Percentiles rank a stretch among this genome's conserved stretches.
Evolutionary conservation across 2,888 invertebrate species (phyloP).

Genomic region (Geophilus truncorum): DNA sequence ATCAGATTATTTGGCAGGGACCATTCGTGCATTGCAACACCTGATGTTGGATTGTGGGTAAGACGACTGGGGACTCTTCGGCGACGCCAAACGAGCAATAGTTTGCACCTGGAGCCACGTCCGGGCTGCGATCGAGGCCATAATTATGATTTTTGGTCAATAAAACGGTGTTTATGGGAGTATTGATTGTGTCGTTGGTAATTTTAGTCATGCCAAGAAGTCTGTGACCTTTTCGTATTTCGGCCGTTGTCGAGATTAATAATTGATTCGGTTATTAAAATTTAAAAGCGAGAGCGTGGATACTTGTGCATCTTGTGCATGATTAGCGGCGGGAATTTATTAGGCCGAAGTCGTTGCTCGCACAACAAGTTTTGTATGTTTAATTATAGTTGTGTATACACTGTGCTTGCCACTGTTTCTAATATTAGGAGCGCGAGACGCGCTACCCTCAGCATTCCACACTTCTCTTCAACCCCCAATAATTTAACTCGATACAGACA

Average conservation of each 20-base stretch:
- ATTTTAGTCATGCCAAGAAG: background rate
- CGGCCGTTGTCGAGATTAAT: background rate
- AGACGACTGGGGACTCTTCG: too few relatives aligned
- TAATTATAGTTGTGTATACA: background rate
- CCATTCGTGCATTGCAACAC: background rate
- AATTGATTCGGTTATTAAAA: conserved; percentile 27
- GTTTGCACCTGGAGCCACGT: background rate
- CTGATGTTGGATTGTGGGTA: background rate
- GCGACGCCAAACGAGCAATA: background rate
- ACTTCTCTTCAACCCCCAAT: background rate
- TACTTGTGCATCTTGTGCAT: background rate
- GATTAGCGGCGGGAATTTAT: background rate
- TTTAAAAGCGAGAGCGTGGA: too few relatives aligned
- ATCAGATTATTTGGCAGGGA: background rate
- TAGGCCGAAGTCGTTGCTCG: background rate
- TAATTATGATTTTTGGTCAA: background rate
- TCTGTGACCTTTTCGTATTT: background rate
- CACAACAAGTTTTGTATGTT: background rate
- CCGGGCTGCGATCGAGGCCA: background rate
- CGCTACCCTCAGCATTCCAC: conserved; percentile 5
- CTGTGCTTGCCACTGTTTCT: background rate
- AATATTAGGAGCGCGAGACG: background rate
- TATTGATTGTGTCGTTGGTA: background rate
- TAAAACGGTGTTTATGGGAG: conserved; percentile 5
- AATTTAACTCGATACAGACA: background rate